Evolutionary conservation across 2,113 vertebrate genomes (phyloP).

Genomic region (Tachysurus vachellii): DNA sequence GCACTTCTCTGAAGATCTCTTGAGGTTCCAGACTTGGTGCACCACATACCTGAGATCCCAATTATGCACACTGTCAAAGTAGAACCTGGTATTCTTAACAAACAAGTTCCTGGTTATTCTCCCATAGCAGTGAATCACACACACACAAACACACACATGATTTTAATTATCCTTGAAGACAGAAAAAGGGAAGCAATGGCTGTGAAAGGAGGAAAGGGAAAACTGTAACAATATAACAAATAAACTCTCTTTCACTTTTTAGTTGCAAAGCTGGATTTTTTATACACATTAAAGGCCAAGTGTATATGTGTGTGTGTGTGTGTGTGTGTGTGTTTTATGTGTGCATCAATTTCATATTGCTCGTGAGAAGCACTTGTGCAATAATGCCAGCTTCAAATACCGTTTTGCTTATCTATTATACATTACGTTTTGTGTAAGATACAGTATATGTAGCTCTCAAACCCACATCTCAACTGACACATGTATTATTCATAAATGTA

Average conservation of each 20-base stretch:
- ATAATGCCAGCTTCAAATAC: conserved; percentile 15
- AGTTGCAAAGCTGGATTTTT: background rate
- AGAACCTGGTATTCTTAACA: conserved; percentile 2
- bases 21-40: conserved; percentile 1
- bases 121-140: conserved; percentile 12
- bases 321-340: background rate
- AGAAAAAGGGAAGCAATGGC: background rate
- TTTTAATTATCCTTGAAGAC: conserved; percentile 12
- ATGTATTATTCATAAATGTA: conserved; percentile 53
- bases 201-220: background rate
- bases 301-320: background rate
- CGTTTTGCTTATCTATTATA: conserved; percentile 45
- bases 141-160: background rate
- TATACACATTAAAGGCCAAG: background rate
- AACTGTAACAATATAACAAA: background rate
- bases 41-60: conserved; percentile 21
- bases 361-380: background rate
- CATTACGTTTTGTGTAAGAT: conserved; percentile 24
- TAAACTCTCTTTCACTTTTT: background rate
- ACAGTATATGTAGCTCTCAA: conserved; percentile 46
- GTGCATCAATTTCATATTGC: conserved; percentile 27
- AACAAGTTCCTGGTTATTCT: conserved; percentile 10
- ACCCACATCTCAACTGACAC: conserved; percentile 27
- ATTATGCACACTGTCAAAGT: conserved; percentile 24
- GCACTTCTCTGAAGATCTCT: background rate